These are phyloP conservation scores for Metopolophium dirhodum DNA, from an alignment of 1,140 invertebrate genomes.

Conservation along the genomic window DNA sequence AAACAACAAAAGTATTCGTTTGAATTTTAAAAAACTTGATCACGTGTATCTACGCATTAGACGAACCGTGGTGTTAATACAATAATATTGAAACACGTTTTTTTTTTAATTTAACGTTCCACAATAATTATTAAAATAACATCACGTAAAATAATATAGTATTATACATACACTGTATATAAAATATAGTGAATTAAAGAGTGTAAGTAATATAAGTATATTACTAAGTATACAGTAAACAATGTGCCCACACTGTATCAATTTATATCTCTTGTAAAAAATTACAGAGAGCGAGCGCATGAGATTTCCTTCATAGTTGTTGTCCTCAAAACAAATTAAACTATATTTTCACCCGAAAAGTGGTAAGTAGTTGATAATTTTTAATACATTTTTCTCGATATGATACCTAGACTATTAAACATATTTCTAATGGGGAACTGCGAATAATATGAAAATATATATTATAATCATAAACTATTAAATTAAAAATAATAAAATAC, in stretches of 20 bases:
- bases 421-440: no score
- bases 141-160: neutral
- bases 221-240: neutral
- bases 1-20: neutral
- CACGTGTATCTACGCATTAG: neutral
- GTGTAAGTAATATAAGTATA: neutral
- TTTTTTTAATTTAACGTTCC: neutral
- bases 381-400: no score
- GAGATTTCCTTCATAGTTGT: no score
- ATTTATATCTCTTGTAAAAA: neutral
- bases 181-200: neutral
- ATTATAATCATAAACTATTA: no score
- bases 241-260: neutral
- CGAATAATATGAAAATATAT: no score
- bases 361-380: no score
- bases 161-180: neutral
- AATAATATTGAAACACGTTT: neutral
- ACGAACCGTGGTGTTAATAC: neutral
- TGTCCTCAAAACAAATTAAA: no score
- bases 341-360: no score
- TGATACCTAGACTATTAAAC: no score
- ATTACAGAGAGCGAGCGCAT: no score
- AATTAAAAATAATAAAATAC: no score
- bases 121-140: neutral
- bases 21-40: neutral